phyloP scores from a whole-genome alignment of 2,113 vertebrate genomes.

The Illadopsis cleaveri region DNA sequence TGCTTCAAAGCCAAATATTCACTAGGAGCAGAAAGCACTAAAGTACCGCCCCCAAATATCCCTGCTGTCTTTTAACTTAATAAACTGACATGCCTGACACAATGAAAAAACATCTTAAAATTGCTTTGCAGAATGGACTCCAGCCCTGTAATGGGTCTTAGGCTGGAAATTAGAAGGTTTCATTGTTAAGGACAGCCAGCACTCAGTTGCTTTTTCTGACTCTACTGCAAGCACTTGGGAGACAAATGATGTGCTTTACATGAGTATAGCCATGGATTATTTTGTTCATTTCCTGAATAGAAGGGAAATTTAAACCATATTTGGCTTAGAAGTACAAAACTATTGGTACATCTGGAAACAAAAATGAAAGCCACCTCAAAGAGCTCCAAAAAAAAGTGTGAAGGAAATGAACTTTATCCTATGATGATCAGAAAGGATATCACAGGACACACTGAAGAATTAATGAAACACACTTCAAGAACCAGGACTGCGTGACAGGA shows the following conservation, averaged over 20 bases:
- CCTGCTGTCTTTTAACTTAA: neutral
- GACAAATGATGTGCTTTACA: constrained; percentile 41
- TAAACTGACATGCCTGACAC: neutral
- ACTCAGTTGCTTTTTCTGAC: neutral
- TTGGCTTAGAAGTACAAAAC: constrained; percentile 5
- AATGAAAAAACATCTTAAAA: neutral
- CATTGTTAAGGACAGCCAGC: neutral
- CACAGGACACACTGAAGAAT: constrained; percentile 37
- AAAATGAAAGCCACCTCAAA: constrained; percentile 58
- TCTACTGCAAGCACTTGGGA: neutral
- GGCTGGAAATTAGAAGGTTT: neutral
- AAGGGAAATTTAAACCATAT: constrained; percentile 41
- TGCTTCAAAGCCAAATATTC: neutral
- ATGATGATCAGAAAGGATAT: constrained; percentile 8
- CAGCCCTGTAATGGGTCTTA: neutral
- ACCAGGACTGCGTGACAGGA: neutral
- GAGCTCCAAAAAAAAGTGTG: constrained; percentile 40
- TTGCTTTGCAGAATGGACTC: neutral
- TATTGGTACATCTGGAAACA: constrained; percentile 46
- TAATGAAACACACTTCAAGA: constrained; percentile 52
- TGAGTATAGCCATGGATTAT: constrained; percentile 5
- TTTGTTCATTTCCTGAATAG: constrained; percentile 45
- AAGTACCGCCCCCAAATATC: neutral
- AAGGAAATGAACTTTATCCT: constrained; percentile 53
- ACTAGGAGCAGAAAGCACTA: neutral